Evolutionary conservation across 2,888 invertebrate species (phyloP), one percentile per base, ranked within the genome.

Genomic region (Ennomos fuscantarius): DNA sequence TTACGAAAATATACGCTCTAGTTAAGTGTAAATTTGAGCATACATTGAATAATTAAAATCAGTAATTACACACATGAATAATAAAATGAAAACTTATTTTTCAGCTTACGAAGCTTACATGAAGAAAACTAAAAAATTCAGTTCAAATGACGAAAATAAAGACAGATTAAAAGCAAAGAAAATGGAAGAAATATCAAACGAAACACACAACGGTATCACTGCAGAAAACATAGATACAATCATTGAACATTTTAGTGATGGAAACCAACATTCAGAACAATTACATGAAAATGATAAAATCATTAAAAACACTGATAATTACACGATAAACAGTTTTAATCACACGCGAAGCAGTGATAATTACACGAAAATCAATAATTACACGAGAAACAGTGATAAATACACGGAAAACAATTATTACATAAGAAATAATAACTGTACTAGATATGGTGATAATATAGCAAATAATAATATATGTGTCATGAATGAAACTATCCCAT

Each of bases 51-150:
- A n/a, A n/a, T n/a, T n/a, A n/a, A n/a, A n/a, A n/a, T n/a, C n/a
- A n/a, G n/a, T n/a, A n/a, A n/a, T n/a, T n/a, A n/a, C n/a, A n/a
- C n/a, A n/a, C n/a, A n/a, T n/a, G n/a, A 15, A 3, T 15, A 24
- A 24, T 6, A 6, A 6, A 6, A 3, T 24, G 0, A 24, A 3
- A 24, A 24, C 8, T 8, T 63, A 47, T 37, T 52, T 85, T 84
- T 50, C 82, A 88, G 90, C 88, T 5, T 89, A 84, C 44, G 88
- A 89, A 67, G 86, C 87, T 0, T 72, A 85, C 61, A 65, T 79
- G 34, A 82, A 79, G 75, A 57, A 72, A 2, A 71, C 73, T 34
- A 69, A 59, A 12, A 59, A 41, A 12, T n/a, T 15, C 1, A 32
- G 65, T 60, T 63, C 48, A 40, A 55, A 41, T 36, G 34, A 43